These are phyloP conservation scores for Rhopalosiphum maidis DNA, from an alignment of 1,140 invertebrate genomes.

Conservation along the genomic window DNA sequence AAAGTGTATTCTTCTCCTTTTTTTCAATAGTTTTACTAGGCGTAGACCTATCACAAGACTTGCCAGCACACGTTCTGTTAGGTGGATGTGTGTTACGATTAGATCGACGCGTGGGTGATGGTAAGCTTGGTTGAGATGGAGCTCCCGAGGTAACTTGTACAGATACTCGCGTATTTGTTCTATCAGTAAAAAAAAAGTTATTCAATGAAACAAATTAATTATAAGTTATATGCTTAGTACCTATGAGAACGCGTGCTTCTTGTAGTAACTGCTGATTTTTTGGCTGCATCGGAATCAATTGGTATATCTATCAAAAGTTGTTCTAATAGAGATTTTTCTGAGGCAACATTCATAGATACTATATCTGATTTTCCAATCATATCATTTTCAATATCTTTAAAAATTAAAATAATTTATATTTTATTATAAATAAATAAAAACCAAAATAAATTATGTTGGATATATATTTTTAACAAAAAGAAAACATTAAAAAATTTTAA, in stretches of 20 bases:
- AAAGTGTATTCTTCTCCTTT: constrained; percentile 26
- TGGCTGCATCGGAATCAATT: constrained; percentile 64
- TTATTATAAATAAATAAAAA: constrained; percentile 35
- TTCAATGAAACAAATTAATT: neutral
- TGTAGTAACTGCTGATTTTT: constrained; percentile 59
- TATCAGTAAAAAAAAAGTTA: constrained; percentile 23
- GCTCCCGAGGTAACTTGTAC: constrained; percentile 8
- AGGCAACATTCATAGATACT: constrained; percentile 32
- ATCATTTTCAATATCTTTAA: constrained; percentile 56
- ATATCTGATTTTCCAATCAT: constrained; percentile 42
- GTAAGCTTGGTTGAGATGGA: constrained; percentile 51
- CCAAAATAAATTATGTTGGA: neutral
- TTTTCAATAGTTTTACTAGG: constrained; percentile 56
- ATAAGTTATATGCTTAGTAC: neutral
- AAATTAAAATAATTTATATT: constrained; percentile 23
- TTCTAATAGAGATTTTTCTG: constrained; percentile 70
- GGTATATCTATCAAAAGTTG: constrained; percentile 81
- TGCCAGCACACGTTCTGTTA: constrained; percentile 43
- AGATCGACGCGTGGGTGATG: constrained; percentile 52
- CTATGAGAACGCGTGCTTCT: constrained; percentile 61
- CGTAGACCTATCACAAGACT: constrained; percentile 51
- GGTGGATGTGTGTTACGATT: constrained; percentile 56
- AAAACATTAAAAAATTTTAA: neutral
- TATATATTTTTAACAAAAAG: neutral
- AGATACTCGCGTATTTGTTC: constrained; percentile 51